Base-by-base conservation (phyloP, 1,140 invertebrate genomes). In the Amphibalanus amphitrite region DNA sequence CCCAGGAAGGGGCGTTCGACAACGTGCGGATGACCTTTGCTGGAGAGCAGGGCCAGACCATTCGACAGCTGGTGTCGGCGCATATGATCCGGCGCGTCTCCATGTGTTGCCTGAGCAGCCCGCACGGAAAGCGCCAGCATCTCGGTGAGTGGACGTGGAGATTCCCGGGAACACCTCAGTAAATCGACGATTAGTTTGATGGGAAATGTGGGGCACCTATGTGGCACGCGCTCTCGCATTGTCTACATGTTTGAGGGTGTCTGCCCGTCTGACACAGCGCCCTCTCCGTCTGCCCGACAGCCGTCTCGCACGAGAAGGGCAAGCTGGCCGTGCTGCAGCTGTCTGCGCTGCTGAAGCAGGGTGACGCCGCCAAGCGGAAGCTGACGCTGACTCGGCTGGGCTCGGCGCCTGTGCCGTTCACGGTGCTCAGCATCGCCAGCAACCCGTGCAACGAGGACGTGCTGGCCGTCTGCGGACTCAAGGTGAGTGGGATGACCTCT, bases 1-100 rank as follows among this genome's bases (percentile, higher is more conserved):
- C 94, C 0, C 95, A 97, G 82, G 95, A 98, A 82, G 93, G 94
- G 3, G 94, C 95, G 0, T 97, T 98, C 83, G 95, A 98, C 81
- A 98, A 98, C 82, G 95, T 98, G 0, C 84, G 93, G 70, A 95
- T 97, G 91, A 96, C 90, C 76, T 97, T 93, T 80, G 90, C 92
- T 3, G 95, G 95, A 0, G 95, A 98, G 80, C 94, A 97, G 79
- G 95, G 94, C 0, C 92, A 97, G 79, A 93, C 91, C 0, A 97
- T 98, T 72, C 85, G 95, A 25, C 94, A 97, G 78, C 82, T 98
- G 69, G 85, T 98, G 71, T 91, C 90, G 0, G 89, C 91, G 10
- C 93, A 97, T 78, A 90, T 96, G 80, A 87, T 98, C 71, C 84
- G 94, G 28, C 86, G 95, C 59, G 91, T 95, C 0, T 93, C 93